Percentiles rank a stretch among this genome's conserved stretches.
Evolutionary conservation across 2,888 invertebrate species (phyloP).

Genomic region (Chrysomela aeneicollis): DNA sequence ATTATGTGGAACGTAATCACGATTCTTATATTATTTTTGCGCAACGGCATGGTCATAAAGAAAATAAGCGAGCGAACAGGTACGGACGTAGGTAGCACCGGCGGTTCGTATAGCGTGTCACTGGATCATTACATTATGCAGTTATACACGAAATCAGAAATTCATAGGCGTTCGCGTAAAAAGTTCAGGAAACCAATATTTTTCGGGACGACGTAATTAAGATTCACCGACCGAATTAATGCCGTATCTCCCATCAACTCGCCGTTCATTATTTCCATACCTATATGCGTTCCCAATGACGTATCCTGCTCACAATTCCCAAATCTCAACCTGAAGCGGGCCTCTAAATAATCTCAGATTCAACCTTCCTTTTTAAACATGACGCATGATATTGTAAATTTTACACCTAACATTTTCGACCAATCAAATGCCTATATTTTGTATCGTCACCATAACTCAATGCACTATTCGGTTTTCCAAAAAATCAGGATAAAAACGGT

Average conservation of each 20-base stretch:
- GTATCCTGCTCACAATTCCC: background rate
- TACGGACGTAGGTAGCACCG: slow-evolving; percentile 51
- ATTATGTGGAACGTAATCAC: slow-evolving; percentile 11
- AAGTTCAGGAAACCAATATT: slow-evolving; percentile 18
- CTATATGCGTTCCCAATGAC: no score
- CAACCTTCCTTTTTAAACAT: no score
- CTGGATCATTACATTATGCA: slow-evolving; percentile 5
- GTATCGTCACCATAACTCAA: no score
- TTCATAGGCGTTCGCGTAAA: slow-evolving; percentile 28
- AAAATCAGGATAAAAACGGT: no score
- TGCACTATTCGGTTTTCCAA: no score
- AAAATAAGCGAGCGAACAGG: slow-evolving; percentile 43
- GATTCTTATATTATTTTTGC: slow-evolving; percentile 4
- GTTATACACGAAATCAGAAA: slow-evolving; percentile 14
- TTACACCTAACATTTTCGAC: no score
- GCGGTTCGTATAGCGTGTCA: slow-evolving; percentile 20
- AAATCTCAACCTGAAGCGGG: background rate
- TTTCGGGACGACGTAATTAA: background rate
- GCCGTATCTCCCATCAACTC: slow-evolving; percentile 11
- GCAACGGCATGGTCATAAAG: slow-evolving; percentile 41
- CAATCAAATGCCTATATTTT: no score
- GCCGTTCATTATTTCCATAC: background rate
- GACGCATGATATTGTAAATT: no score
- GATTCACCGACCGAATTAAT: slow-evolving; percentile 7
- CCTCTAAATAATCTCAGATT: no score